Percentiles rank a stretch among this genome's conserved stretches.
phyloP scores from a whole-genome alignment of 2,888 invertebrate species.

The Arge pagana region DNA sequence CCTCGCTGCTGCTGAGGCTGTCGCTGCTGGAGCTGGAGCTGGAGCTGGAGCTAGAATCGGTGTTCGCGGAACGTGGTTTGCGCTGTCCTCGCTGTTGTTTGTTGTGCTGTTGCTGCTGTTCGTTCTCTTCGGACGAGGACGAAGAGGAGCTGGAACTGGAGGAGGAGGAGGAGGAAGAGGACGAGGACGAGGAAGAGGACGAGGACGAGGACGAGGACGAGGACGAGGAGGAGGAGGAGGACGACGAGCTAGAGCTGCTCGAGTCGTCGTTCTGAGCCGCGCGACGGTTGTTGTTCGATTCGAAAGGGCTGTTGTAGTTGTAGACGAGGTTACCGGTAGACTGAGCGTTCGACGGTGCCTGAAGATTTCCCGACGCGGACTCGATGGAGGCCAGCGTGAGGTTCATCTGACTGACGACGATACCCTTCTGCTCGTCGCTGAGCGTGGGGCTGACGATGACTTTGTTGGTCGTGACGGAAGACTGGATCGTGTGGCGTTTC shows the following conservation, averaged over 20 bases:
- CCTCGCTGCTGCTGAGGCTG: constrained; percentile 46
- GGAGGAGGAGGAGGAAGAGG: not conserved
- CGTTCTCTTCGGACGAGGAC: too few relatives aligned
- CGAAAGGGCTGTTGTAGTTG: constrained; percentile 37
- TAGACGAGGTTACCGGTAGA: constrained; percentile 55
- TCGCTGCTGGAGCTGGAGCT: constrained; percentile 27
- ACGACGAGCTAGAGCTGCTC: constrained; percentile 24
- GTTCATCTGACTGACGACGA: constrained; percentile 66
- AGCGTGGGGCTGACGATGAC: constrained; percentile 66
- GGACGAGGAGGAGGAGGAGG: not conserved
- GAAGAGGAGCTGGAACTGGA: not conserved
- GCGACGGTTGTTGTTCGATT: constrained; percentile 27
- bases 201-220: not conserved
- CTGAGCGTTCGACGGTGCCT: constrained; percentile 39
- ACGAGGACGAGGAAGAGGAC: not conserved
- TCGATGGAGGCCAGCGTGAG: constrained; percentile 57
- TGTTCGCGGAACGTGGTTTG: not conserved
- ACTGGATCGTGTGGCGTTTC: constrained; percentile 68
- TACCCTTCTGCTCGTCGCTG: constrained; percentile 65
- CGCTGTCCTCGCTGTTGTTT: too few relatives aligned
- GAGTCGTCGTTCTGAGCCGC: constrained; percentile 32
- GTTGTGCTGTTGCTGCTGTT: too few relatives aligned
- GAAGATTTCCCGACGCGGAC: constrained; percentile 22
- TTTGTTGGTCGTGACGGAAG: constrained; percentile 67
- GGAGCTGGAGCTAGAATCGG: constrained; percentile 4